Conservation (phyloP, 1,140 invertebrate genomes). For the Cotesia glomerata region DNA sequence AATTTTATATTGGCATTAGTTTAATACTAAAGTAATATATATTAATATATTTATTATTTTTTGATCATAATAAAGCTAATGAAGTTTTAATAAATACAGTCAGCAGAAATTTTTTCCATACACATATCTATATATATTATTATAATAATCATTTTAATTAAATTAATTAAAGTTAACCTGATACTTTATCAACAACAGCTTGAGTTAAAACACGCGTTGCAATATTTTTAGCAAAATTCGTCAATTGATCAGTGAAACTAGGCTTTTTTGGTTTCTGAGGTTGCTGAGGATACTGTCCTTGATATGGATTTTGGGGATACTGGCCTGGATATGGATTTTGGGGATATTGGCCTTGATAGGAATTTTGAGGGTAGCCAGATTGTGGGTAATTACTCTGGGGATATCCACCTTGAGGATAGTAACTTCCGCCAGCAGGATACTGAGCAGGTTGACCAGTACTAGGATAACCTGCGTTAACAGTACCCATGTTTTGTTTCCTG, state of each 20-base stretch:
- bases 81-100: too few relatives aligned
- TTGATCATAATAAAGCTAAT: too few relatives aligned
- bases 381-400: slow-evolving; percentile 24
- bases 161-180: slow-evolving; percentile 28
- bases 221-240: slow-evolving; percentile 47
- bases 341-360: slow-evolving; percentile 24
- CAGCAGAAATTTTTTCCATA: not conserved
- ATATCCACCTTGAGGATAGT: slow-evolving; percentile 27
- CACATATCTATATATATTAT: not conserved
- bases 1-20: too few relatives aligned
- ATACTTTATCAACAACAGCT: slow-evolving; percentile 51
- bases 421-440: slow-evolving; percentile 27
- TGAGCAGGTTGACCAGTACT: slow-evolving; percentile 24
- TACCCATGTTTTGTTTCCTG: slow-evolving; percentile 27
- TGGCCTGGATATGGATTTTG: slow-evolving; percentile 26
- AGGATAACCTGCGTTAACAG: slow-evolving; percentile 42
- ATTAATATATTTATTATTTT: too few relatives aligned
- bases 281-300: slow-evolving; percentile 27
- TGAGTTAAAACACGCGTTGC: slow-evolving; percentile 48
- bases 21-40: too few relatives aligned
- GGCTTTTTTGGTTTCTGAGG: slow-evolving; percentile 45
- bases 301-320: slow-evolving; percentile 36
- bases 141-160: not conserved
- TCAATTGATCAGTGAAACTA: slow-evolving; percentile 47
- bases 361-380: slow-evolving; percentile 29